phyloP scores from a whole-genome alignment of 2,797 vertebrate genomes.

The Gymnoscopelus microlampas region DNA sequence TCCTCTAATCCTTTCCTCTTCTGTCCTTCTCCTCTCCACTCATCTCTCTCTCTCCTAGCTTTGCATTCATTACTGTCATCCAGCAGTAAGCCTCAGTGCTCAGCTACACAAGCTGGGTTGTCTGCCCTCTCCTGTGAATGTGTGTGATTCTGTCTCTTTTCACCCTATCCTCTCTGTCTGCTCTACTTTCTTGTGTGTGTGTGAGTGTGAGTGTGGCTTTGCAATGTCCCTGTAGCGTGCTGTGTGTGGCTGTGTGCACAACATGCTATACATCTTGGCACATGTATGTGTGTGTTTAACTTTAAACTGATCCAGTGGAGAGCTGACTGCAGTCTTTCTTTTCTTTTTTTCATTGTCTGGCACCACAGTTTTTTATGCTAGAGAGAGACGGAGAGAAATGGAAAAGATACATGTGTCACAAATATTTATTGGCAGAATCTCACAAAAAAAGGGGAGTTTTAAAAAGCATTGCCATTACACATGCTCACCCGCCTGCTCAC shows the following conservation, averaged over 20 bases:
- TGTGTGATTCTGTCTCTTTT: constrained; percentile 15
- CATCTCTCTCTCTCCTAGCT: constrained; percentile 39
- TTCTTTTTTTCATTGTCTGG: constrained; percentile 55
- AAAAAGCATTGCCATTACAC: no score
- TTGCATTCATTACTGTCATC: constrained; percentile 73
- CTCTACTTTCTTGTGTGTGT: constrained; percentile 32
- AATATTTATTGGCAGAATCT: no score
- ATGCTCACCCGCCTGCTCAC: no score
- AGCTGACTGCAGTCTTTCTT: constrained; percentile 73
- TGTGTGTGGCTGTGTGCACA: constrained; percentile 66
- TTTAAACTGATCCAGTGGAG: constrained; percentile 68
- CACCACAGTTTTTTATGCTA: constrained; percentile 43
- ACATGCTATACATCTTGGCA: no score
- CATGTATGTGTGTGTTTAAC: no score
- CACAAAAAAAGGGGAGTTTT: no score
- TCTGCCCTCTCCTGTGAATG: constrained; percentile 9
- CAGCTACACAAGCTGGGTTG: constrained; percentile 23
- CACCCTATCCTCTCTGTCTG: constrained; percentile 25
- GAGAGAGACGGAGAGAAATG: no score
- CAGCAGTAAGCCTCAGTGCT: constrained; percentile 42
- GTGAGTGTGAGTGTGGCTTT: constrained; percentile 23
- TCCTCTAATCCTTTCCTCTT: background rate
- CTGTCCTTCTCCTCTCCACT: background rate
- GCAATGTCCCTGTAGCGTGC: constrained; percentile 65
- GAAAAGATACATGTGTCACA: no score